These are phyloP conservation scores for Nyctalus aviator DNA, from an alignment of 2,797 vertebrate species.

Conservation along the genomic window DNA sequence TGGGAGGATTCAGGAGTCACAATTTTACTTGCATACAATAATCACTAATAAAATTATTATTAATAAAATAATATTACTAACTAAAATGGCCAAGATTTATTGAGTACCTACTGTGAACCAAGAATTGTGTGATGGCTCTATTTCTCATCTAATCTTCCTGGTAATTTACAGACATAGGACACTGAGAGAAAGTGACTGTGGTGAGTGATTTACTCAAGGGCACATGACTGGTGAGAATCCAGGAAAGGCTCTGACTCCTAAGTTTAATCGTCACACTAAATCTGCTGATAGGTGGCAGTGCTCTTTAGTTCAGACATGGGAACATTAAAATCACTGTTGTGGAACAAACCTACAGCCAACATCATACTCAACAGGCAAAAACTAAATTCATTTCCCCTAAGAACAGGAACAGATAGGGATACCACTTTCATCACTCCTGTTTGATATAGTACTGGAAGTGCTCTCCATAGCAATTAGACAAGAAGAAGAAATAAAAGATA, in stretches of 20 bases:
- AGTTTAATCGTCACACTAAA: neutral
- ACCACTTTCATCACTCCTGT: too few relatives aligned
- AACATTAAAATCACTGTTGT: neutral
- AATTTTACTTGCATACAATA: neutral
- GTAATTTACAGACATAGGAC: neutral
- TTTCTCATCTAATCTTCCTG: constrained; percentile 19
- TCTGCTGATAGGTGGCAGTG: neutral
- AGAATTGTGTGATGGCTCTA: neutral
- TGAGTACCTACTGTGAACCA: neutral
- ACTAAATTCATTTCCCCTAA: too few relatives aligned
- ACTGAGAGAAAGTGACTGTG: neutral
- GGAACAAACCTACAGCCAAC: too few relatives aligned
- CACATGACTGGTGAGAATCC: neutral
- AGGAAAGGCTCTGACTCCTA: neutral
- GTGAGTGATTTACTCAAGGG: neutral
- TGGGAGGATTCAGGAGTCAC: neutral
- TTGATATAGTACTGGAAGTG: too few relatives aligned
- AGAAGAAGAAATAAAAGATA: too few relatives aligned
- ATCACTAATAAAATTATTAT: neutral
- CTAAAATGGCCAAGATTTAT: constrained; percentile 17
- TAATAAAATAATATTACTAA: constrained; percentile 10
- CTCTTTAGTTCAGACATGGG: neutral
- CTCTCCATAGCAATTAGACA: too few relatives aligned
- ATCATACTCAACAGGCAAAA: too few relatives aligned
- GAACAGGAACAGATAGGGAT: too few relatives aligned